Conservation (phyloP, 1,140 invertebrate genomes). For the Calephelis nemesis region DNA sequence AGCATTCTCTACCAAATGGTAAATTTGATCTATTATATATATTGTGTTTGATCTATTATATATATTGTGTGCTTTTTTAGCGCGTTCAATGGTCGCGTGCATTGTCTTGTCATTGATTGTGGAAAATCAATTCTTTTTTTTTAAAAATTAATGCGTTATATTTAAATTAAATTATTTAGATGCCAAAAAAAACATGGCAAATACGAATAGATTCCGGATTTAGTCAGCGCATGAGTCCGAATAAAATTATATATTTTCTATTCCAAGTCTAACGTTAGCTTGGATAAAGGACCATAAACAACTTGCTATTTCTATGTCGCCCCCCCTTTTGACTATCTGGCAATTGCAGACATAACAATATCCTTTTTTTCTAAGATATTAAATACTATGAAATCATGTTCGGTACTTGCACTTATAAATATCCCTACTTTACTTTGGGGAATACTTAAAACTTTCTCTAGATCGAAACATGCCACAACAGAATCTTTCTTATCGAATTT, state of each 20-base stretch:
- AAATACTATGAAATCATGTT: neutral
- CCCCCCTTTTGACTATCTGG: neutral
- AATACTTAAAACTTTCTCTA: neutral
- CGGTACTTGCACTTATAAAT: neutral
- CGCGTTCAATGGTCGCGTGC: neutral
- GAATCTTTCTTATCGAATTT: neutral
- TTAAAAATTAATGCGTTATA: neutral
- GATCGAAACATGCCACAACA: neutral
- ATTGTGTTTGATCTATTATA: neutral
- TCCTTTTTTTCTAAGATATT: slow-evolving; percentile 1
- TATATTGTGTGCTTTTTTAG: neutral
- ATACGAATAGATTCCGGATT: neutral
- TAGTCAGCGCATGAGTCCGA: neutral
- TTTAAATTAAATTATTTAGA: neutral
- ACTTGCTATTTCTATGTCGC: neutral
- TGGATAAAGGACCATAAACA: too few relatives aligned
- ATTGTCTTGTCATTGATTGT: neutral
- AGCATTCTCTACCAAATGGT: neutral
- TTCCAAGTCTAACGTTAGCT: too few relatives aligned
- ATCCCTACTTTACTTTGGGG: neutral
- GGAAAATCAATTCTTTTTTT: neutral
- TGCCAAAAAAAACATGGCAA: neutral
- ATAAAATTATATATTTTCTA: too few relatives aligned
- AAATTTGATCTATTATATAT: neutral
- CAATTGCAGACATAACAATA: neutral